Evolutionary conservation across 2,113 vertebrate genomes (phyloP), one percentile per base, ranked within the genome.

Genomic region (Syngnathus scovelli): DNA sequence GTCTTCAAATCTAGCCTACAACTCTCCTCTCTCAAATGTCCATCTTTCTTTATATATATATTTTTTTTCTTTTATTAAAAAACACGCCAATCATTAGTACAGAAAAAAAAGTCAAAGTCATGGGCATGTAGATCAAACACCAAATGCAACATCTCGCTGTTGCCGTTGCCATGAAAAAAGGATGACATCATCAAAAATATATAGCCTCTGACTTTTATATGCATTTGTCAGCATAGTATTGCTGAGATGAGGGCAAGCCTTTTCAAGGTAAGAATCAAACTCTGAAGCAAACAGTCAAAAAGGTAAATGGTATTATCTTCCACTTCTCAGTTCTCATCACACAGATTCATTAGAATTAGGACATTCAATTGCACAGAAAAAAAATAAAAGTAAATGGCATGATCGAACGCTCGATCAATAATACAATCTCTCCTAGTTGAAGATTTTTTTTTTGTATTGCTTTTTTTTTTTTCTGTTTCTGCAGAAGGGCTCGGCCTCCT

Each of bases 351-450:
- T 83, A 85, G 64, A 86, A 79, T 86, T 78, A 79, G 83, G 76
- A 87, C 80, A 89, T 90, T 90, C 80, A 16, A 59, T 84, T 84
- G 79, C 72, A 37, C 67, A 64, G 68, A 61, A 64, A 48, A 27
- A 23, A 59, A 41, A 43, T 64, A 59, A 74, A 65, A 61, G 63
- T 70, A 74, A 55, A 72, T 44, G 76, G 83, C 62, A 77, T 9
- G 82, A 85, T 85, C 70, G 81, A 85, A 80, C 6, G 82, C 84
- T 85, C 74, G 76, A 89, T 85, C 83, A 64, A 74, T 75, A 84
- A 83, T 83, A 86, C 82, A 83, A 87, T 82, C 80, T 86, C 86
- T 86, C 81, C 85, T 83, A 85, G 75, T 74, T 84, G 80, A 85
- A 84, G 75, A 81, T 72, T 78, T 76, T 81, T 85, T 48, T 48